phyloP scores from a whole-genome alignment of 2,797 vertebrate genomes.

The Heliangelus exortis region DNA sequence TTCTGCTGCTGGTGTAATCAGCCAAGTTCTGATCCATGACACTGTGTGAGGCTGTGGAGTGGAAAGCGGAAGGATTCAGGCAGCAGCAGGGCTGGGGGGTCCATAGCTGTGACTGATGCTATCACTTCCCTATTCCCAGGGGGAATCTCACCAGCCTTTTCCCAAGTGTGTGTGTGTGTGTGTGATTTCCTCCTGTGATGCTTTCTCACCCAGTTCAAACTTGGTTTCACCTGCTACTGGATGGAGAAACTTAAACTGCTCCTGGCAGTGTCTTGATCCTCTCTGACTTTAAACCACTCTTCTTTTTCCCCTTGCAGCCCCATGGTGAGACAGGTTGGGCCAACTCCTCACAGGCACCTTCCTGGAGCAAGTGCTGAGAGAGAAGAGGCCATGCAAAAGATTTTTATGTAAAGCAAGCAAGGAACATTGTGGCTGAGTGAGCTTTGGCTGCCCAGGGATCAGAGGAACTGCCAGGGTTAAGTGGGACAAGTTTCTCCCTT shows the following conservation, averaged over 20 bases:
- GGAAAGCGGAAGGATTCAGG: background rate
- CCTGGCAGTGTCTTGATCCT: background rate
- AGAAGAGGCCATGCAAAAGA: background rate
- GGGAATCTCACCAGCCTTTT: background rate
- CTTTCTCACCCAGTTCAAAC: background rate
- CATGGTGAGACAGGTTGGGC: background rate
- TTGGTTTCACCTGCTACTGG: background rate
- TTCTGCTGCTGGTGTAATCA: background rate
- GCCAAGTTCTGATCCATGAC: background rate
- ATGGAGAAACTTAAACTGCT: background rate
- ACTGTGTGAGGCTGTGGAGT: background rate
- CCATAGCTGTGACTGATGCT: background rate
- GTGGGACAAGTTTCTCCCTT: background rate
- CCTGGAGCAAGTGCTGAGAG: background rate
- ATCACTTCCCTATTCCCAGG: background rate
- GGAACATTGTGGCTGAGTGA: background rate
- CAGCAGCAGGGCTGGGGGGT: background rate
- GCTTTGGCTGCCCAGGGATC: background rate
- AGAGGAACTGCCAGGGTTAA: background rate
- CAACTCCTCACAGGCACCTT: background rate
- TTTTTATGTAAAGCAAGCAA: background rate
- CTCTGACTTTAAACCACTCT: no score
- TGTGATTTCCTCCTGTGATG: background rate
- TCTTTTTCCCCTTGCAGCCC: background rate
- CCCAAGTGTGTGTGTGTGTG: background rate